Conservation (phyloP, 2,113 vertebrate species). For the Clarias gariepinus region DNA sequence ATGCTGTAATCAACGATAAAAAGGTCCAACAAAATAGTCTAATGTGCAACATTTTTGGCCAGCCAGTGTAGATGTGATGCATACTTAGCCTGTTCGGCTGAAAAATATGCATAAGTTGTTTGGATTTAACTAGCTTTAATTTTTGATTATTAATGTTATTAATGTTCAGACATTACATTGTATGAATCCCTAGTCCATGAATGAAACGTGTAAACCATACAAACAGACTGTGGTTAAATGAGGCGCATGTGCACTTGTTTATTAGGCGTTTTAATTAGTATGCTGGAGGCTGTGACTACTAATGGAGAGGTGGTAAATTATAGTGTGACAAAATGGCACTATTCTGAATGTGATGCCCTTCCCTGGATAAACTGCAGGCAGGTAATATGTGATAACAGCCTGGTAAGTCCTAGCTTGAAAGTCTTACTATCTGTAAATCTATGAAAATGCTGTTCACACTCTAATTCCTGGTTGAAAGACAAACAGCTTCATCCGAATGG, state of each 20-base stretch:
- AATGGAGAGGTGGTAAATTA: not conserved
- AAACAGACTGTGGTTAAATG: not conserved
- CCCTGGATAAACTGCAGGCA: not conserved
- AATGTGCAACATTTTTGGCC: too few relatives aligned
- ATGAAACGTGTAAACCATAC: not conserved
- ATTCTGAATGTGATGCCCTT: not conserved
- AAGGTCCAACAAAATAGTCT: too few relatives aligned
- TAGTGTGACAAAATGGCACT: not conserved
- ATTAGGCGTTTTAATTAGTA: not conserved
- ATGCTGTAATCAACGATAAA: too few relatives aligned
- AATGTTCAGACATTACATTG: not conserved
- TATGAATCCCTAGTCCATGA: not conserved
- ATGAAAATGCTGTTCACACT: conserved; percentile 11
- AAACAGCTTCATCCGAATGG: conserved; percentile 13
- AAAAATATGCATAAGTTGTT: not conserved
- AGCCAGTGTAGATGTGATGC: not conserved
- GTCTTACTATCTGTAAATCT: conserved; percentile 26
- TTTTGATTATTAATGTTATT: not conserved
- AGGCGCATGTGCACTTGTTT: not conserved
- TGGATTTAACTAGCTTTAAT: not conserved
- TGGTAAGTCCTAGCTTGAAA: not conserved
- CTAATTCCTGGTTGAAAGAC: conserved; percentile 22
- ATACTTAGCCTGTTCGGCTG: not conserved
- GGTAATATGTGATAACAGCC: not conserved
- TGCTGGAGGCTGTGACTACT: not conserved